Base-by-base conservation (phyloP, 1,140 invertebrate genomes). In the Saxidomus purpurata region DNA sequence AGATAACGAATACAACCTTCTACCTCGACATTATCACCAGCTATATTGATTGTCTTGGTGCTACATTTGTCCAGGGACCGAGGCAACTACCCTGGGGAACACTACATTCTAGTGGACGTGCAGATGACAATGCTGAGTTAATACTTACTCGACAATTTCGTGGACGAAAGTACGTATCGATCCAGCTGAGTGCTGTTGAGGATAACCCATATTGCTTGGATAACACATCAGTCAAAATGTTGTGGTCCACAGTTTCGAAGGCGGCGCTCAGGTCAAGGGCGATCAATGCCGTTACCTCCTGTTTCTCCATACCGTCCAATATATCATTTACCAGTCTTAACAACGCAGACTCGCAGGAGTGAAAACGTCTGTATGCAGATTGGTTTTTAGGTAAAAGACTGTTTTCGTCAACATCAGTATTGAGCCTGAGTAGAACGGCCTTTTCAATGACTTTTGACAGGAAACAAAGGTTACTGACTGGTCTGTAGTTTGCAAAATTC, bases 301-400 rank as follows among this genome's bases (percentile, higher is more conserved):
- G 71, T 76, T 15, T 38, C 15, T 76, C 43, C 71, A 40, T n/a
- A n/a, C n/a, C n/a, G n/a, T n/a, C n/a, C n/a, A n/a, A n/a, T n/a
- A n/a, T n/a, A n/a, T n/a, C n/a, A n/a, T 76, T 76, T 11, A 76
- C 71, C 13, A 76, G 71, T 76, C 71, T 34, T 19, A 76, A 13
- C 13, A 76, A 25, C 25, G 28, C 34, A 34, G 71, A 36, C 25
- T 38, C 71, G 38, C 71, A 76, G 17, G 71, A 76, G 38, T 76
- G 38, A 43, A 36, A 38, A 15, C 40, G 71, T 76, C 43, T 43
- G 15, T 43, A 43, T 4, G 43, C 43, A 8, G 4, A 43, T 15
- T 43, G 43, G 43, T 43, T 43, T 43, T 43, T 43, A 43, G 43
- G 43, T 43, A 43, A 15, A 43, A 43, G 15, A 15, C 15, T 15